phyloP scores from a whole-genome alignment of 2,797 vertebrate genomes.

The Poecile montanus region DNA sequence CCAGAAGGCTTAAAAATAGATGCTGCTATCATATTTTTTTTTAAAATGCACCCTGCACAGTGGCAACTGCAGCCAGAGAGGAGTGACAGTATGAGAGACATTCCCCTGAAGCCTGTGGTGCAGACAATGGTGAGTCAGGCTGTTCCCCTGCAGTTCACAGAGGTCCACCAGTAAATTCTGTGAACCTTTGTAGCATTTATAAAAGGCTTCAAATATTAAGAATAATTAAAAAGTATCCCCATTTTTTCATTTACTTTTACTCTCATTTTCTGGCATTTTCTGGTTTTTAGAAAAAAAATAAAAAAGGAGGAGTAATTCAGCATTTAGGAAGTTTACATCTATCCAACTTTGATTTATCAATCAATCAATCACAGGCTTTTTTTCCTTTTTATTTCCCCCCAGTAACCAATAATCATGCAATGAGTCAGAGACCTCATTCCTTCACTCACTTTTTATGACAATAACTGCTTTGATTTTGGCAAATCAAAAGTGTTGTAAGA shows the following conservation, averaged over 20 bases:
- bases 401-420: not conserved
- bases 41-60: not conserved
- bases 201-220: not conserved
- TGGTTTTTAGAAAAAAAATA: not conserved
- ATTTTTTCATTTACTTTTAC: not conserved
- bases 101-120: not conserved
- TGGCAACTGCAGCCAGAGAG: not conserved
- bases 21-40: not conserved
- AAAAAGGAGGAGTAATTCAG: accelerated
- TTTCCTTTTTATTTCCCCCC: accelerated
- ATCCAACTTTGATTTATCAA: not conserved
- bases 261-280: not conserved
- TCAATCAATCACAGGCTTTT: not conserved
- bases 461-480: not conserved
- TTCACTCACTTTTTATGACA: not conserved
- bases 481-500: not conserved
- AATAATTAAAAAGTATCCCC: not conserved
- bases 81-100: not conserved
- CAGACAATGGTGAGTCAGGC: not conserved
- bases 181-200: not conserved
- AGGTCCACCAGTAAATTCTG: not conserved
- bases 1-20: not conserved
- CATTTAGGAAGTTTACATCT: not conserved
- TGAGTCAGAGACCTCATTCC: not conserved
- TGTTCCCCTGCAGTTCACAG: not conserved